Base-by-base conservation (phyloP, 2,888 invertebrate species). In the Agrotis clavis region DNA sequence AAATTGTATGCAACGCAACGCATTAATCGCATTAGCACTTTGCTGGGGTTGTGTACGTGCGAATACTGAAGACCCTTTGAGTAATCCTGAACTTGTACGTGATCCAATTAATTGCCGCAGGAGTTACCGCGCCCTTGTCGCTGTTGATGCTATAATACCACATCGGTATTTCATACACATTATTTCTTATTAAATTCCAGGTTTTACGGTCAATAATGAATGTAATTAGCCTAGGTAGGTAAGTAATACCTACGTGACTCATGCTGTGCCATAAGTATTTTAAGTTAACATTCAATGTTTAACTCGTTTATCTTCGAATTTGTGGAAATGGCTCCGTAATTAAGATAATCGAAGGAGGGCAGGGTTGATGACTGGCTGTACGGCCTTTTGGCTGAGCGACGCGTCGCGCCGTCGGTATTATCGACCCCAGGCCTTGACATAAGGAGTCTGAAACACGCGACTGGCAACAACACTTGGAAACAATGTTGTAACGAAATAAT, bases 11-110 rank as follows among this genome's bases (percentile, higher is more conserved):
- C 90, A 87, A 89, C 86, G 86, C 89, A 89, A 90, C 85, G 87
- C 79, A 86, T 87, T 92, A 92, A 93, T 93, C 90, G 91, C 83
- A 92, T 93, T 93, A 93, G 86, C 87, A 87, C 86, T 88, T 83
- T 76, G 82, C 86, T 83, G 86, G 91, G 89, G 89, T 89, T 88
- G 87, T 83, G 83, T 87, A 87, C 87, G 88, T 88, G 87, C 75
- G 81, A 83, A 77, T 70, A 78, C 68, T 77, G 80, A 81, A 85
- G 81, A 86, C 84, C 84, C 82, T 84, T 83, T 78, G 77, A 64
- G 64, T 86, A 81, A 85, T 85, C 82, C 81, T 77, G 73, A 72
- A 81, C 77, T 81, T 84, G 82, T 84, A 81, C 80, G 82, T 79
- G 79, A 86, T 86, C 81, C 70, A 76, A 68, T 76, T 83, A 74